Percentiles rank a stretch among this genome's conserved stretches.
Conservation (phyloP, 2,797 vertebrate genomes). For the Lophius americanus region DNA sequence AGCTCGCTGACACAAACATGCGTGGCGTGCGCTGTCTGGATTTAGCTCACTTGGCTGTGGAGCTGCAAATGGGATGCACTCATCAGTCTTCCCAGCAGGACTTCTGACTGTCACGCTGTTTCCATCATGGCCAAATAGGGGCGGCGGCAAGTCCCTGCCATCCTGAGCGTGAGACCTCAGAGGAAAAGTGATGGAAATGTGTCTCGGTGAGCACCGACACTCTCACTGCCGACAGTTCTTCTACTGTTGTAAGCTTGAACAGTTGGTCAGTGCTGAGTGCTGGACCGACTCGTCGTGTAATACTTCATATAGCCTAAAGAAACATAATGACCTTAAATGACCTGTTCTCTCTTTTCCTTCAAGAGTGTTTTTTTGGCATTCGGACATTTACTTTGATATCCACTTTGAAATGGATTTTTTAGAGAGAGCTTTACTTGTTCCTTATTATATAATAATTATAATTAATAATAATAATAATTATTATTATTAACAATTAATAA, state of each 20-base stretch:
- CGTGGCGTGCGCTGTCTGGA: constrained; percentile 62
- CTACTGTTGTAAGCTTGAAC: constrained; percentile 1
- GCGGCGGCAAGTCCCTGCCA: constrained; percentile 53
- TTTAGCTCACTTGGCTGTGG: constrained; percentile 73
- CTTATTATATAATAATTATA: neutral
- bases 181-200: constrained; percentile 51
- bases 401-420: neutral
- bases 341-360: neutral
- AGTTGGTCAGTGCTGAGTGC: neutral
- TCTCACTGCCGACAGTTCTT: too few species aligned
- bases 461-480: too few species aligned
- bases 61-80: constrained; percentile 82
- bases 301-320: too few species aligned
- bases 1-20: neutral
- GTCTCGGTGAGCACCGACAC: constrained; percentile 6
- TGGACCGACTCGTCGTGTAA: neutral
- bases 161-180: constrained; percentile 55
- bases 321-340: too few species aligned
- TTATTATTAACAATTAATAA: too few species aligned
- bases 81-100: constrained; percentile 84
- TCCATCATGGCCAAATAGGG: constrained; percentile 74
- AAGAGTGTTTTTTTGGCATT: neutral
- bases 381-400: neutral
- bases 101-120: constrained; percentile 79
- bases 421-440: too few species aligned